phyloP scores from a whole-genome alignment of 2,797 vertebrate genomes.

The Muscicapa comitata region DNA sequence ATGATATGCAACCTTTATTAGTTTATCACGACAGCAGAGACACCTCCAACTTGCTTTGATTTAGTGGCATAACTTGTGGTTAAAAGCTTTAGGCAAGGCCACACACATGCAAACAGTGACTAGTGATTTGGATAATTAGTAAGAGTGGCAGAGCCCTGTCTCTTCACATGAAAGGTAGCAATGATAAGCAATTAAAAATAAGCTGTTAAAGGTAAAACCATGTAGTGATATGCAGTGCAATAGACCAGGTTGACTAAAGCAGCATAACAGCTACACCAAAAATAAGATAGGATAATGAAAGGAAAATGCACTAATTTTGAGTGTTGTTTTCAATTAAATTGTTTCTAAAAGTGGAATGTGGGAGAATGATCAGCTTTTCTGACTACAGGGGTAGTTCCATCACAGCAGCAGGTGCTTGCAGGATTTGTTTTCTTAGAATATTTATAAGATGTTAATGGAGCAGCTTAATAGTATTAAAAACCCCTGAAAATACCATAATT shows the following conservation, averaged over 20 bases:
- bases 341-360: neutral
- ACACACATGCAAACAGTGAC: slow-evolving; percentile 64
- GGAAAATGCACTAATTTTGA: neutral
- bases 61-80: slow-evolving; percentile 68
- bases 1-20: slow-evolving; percentile 70
- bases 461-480: neutral
- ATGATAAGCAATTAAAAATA: slow-evolving; percentile 76
- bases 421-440: neutral
- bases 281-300: neutral
- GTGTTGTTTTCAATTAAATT: neutral
- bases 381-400: neutral
- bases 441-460: neutral
- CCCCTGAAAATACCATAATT: neutral
- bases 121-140: slow-evolving; percentile 77
- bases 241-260: slow-evolving; percentile 28
- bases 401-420: neutral
- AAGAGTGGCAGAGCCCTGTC: slow-evolving; percentile 70
- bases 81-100: slow-evolving; percentile 75
- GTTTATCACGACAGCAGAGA: slow-evolving; percentile 52
- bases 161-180: slow-evolving; percentile 69
- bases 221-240: neutral
- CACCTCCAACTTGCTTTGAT: slow-evolving; percentile 69
- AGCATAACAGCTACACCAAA: neutral
- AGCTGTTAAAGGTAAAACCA: slow-evolving; percentile 42
- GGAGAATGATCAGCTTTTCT: neutral